These are phyloP conservation scores for Morus bassanus DNA, from an alignment of 2,797 vertebrate genomes.

Conservation along the genomic window DNA sequence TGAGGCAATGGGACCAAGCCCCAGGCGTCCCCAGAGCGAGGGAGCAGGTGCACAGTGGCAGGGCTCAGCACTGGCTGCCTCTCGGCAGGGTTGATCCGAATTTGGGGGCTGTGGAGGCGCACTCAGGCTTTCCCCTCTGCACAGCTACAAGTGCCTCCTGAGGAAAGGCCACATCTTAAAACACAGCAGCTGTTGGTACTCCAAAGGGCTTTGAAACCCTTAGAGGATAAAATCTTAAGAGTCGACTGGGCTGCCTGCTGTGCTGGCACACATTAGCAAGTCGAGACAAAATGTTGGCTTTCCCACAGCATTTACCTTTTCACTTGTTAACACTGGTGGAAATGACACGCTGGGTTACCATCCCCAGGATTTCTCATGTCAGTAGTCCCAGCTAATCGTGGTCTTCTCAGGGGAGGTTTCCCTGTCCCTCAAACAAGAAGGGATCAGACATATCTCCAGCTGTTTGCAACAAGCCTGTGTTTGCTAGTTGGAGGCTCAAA, in stretches of 20 bases:
- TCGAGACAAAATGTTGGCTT: neutral
- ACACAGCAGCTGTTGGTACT: neutral
- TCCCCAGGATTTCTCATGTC: neutral
- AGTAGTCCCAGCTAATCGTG: neutral
- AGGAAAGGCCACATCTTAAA: neutral
- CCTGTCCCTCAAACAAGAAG: neutral
- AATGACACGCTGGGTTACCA: neutral
- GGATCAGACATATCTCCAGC: neutral
- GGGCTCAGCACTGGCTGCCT: neutral
- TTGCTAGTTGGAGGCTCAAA: neutral
- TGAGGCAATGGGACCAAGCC: neutral
- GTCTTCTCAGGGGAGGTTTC: neutral
- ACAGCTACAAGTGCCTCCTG: neutral
- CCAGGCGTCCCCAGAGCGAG: rapidly evolving
- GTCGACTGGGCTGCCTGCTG: neutral
- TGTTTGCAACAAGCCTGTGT: neutral
- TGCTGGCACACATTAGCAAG: rapidly evolving
- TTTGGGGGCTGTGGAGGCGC: neutral
- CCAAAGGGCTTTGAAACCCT: neutral
- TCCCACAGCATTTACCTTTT: neutral
- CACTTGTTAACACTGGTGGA: neutral
- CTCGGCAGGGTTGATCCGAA: neutral
- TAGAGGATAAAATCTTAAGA: neutral
- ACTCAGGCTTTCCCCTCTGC: neutral
- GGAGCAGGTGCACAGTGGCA: rapidly evolving